These are phyloP conservation scores for Drosophila orosa DNA, from an alignment of 1,140 invertebrate species.

Conservation along the genomic window DNA sequence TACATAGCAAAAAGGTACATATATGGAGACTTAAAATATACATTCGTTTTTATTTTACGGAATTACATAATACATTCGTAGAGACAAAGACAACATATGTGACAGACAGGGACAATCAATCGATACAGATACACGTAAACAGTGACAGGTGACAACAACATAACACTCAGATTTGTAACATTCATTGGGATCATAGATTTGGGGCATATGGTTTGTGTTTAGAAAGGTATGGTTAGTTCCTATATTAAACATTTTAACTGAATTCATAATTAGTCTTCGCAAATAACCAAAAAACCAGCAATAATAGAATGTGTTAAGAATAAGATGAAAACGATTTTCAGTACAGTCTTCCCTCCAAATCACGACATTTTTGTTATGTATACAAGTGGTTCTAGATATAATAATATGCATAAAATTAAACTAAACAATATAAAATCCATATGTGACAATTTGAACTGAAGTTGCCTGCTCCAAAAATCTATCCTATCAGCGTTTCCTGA, in stretches of 20 bases:
- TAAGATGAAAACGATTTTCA: constrained; percentile 21
- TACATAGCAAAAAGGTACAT: constrained; percentile 74
- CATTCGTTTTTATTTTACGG: constrained; percentile 9
- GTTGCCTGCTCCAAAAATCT: constrained; percentile 31
- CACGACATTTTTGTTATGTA: constrained; percentile 5
- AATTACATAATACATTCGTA: constrained; percentile 31
- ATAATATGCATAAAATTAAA: constrained; percentile 32
- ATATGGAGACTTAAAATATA: constrained; percentile 61
- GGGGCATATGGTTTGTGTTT: background rate
- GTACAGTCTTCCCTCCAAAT: constrained; percentile 41
- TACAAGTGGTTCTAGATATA: background rate
- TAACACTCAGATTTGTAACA: constrained; percentile 66
- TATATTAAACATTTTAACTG: constrained; percentile 5
- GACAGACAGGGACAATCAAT: constrained; percentile 44
- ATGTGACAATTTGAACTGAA: constrained; percentile 68
- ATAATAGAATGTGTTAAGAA: constrained; percentile 11
- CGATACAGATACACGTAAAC: constrained; percentile 51
- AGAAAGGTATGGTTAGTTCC: constrained; percentile 1
- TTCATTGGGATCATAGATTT: constrained; percentile 23
- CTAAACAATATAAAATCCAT: constrained; percentile 47
- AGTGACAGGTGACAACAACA: constrained; percentile 69
- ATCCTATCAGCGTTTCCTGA: constrained; percentile 49
- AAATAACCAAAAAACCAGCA: constrained; percentile 15
- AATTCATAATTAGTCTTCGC: constrained; percentile 1
- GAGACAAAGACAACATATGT: constrained; percentile 58